Evolutionary conservation across 2,888 invertebrate genomes (phyloP).

Genomic region (Cantharis rufa): DNA sequence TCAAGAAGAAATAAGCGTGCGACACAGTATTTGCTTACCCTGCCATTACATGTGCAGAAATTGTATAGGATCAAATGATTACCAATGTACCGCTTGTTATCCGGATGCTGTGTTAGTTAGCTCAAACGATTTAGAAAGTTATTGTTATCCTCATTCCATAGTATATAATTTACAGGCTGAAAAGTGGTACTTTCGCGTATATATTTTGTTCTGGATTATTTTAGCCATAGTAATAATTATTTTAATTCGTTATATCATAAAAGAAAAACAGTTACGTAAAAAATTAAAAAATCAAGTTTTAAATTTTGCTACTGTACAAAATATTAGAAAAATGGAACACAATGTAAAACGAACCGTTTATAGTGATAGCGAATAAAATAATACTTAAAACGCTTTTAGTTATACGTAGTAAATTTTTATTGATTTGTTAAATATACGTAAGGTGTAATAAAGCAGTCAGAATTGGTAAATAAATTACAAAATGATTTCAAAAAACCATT

Average conservation of each 20-base stretch:
- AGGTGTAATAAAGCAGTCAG: neutral
- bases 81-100: slow-evolving; percentile 70
- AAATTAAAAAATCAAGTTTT: slow-evolving; percentile 32
- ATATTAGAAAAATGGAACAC: slow-evolving; percentile 45
- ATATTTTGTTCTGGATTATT: slow-evolving; percentile 39
- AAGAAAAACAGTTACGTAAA: slow-evolving; percentile 19
- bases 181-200: slow-evolving; percentile 46
- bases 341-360: slow-evolving; percentile 47
- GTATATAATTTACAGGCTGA: slow-evolving; percentile 37
- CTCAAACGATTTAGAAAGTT: slow-evolving; percentile 47
- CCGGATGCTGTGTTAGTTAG: slow-evolving; percentile 65
- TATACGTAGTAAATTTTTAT: neutral
- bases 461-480: neutral
- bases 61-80: slow-evolving; percentile 71
- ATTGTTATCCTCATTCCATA: slow-evolving; percentile 49
- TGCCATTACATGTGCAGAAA: slow-evolving; percentile 78
- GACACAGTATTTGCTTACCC: slow-evolving; percentile 57
- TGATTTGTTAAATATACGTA: neutral
- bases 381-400: neutral
- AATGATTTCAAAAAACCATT: neutral
- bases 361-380: slow-evolving; percentile 42
- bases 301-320: slow-evolving; percentile 39
- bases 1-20: slow-evolving; percentile 32
- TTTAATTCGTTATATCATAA: slow-evolving; percentile 22
- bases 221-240: slow-evolving; percentile 35